Base-by-base conservation (phyloP, 2,888 invertebrate species). In the Drosophila peninsularis region DNA sequence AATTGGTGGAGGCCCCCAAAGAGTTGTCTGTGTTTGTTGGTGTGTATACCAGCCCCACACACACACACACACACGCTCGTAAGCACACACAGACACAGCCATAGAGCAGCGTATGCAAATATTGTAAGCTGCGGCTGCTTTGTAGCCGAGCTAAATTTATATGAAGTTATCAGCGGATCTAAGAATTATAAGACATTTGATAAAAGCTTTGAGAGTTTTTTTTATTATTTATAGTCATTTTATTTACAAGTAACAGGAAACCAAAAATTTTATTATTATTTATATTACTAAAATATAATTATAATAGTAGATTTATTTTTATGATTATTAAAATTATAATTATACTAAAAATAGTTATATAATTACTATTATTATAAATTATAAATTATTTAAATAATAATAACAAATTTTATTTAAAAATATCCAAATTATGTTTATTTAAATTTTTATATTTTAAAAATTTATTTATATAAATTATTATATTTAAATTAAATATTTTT, bases 1-100 rank as follows among this genome's bases (percentile, higher is more conserved):
- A 87, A 88, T 88, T 88, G 88, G 88, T 88, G 81, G 82, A 80
- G 80, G 52, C 85, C 61, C 69, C 77, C 63, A 65, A 73, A 71
- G 64, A 32, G 21, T 32, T 7, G 37, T 64, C 49, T 71, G 68
- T 71, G 65, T 88, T 72, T 53, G 39, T 69, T 41, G 54, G 45
- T 53, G 66, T 69, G 71, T 84, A 72, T 53, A 36, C 37, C 54
- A 72, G 70, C 67, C 70, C 83, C 82, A 72, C 37, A 56, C 11
- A 47, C 17, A 60, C 44, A 42, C 19, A 53, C n/a, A 21, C 41
- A 61, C 27, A 55, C 49, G 36, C 10, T 52, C 11, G 44, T 5
- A 37, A 42, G 39, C 17, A 21, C 21, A 42, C 21, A 42, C 19
- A 19, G 19, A n/a, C 30, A 27, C 58, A 24, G 24, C 42, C 32